Base-by-base conservation (phyloP, 2,888 invertebrate species). In the Rhamnusium bicolor region DNA sequence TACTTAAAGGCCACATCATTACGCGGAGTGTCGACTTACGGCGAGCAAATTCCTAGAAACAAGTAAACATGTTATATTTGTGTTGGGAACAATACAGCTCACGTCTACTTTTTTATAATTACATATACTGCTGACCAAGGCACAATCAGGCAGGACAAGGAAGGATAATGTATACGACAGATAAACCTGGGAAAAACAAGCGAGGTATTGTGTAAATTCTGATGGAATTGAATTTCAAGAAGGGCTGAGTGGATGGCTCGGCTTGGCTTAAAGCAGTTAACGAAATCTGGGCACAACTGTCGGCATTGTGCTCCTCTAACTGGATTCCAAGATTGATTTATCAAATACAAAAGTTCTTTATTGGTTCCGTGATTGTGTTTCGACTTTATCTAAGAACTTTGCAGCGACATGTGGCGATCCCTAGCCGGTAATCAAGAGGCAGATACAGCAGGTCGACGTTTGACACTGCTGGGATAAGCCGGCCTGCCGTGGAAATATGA, bases 261-360 rank as follows among this genome's bases (percentile, higher is more conserved):
- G 60, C 72, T 62, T 49, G 72, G 68, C 69, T 73, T 51, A 14
- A 71, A 78, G 66, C 77, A 77, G 78, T 80, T 80, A 80, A 81
- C 80, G 77, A 80, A 83, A 82, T 82, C 80, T 79, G 77, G 80
- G 76, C 80, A 77, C 80, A 83, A 83, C 83, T 83, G 84, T 83
- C 82, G 79, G 82, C 76, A 81, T 83, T 82, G 82, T 81, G 77
- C 78, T 79, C 77, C 75, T 71, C 81, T 82, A 84, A 83, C 80
- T 80, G 81, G 79, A 82, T 83, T 79, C 80, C 72, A 73, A 76
- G 79, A 85, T 85, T 85, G 85, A 85, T 86, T 85, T 85, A 85
- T 85, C 85, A 85, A 84, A 85, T 84, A 85, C 83, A 84, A 85
- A 85, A 85, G 83, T 86, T 85, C 84, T 84, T 85, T 85, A 86